A percentile compares a stretch with the other conserved stretches of the same genome.
phyloP scores from a whole-genome alignment of 2,888 invertebrate species.

The Caenorhabditis sinica region DNA sequence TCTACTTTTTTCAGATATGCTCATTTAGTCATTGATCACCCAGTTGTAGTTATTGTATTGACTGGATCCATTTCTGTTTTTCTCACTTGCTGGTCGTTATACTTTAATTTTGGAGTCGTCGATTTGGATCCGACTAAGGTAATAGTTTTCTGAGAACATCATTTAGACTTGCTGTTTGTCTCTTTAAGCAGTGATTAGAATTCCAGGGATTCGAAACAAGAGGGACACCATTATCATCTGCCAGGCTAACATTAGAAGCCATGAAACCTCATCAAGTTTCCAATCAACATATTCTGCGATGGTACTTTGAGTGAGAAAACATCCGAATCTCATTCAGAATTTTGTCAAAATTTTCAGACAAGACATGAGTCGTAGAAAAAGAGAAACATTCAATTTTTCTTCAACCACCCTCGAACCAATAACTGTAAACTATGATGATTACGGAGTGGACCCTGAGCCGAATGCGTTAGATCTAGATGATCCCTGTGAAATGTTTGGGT shows the following conservation, averaged over 20 bases:
- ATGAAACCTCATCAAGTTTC: conserved; percentile 55
- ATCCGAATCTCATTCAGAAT: background rate
- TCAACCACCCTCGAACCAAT: conserved; percentile 59
- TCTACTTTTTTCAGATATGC: conserved; percentile 56
- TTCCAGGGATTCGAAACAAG: conserved; percentile 74
- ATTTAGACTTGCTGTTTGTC: no score
- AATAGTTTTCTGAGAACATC: background rate
- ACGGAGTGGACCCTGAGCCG: conserved; percentile 72
- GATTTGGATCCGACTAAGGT: conserved; percentile 72
- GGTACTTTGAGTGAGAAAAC: conserved; percentile 54
- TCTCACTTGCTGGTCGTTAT: conserved; percentile 58
- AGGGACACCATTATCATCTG: conserved; percentile 66
- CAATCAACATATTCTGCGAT: conserved; percentile 54
- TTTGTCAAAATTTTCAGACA: conserved; percentile 26
- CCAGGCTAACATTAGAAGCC: conserved; percentile 63
- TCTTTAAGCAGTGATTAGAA: background rate
- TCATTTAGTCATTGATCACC: conserved; percentile 53
- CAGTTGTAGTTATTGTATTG: conserved; percentile 53
- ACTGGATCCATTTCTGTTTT: conserved; percentile 60
- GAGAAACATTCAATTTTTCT: background rate
- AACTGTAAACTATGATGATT: conserved; percentile 72
- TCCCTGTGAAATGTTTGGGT: conserved; percentile 68
- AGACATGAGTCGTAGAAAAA: conserved; percentile 11
- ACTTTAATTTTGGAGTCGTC: conserved; percentile 55
- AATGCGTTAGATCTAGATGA: conserved; percentile 67